Evolutionary conservation across 2,113 vertebrate species (phyloP).

Genomic region (Andinoacara biseriatus): DNA sequence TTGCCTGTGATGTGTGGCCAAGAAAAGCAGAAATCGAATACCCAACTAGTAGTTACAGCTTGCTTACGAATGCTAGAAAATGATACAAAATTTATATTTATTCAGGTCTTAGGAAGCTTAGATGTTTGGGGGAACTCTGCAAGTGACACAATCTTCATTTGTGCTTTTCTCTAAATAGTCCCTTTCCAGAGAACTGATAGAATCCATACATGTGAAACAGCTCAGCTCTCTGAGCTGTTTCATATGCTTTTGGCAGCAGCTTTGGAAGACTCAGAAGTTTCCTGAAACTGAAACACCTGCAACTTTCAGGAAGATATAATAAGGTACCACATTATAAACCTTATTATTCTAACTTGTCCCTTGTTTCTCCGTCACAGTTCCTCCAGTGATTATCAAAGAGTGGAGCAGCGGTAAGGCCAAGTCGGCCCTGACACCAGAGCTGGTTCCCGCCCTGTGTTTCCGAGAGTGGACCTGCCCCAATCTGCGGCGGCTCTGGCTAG

Average conservation of each 20-base stretch:
- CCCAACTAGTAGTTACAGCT: not conserved
- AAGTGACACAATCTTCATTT: no score
- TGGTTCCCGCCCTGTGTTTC: conserved; percentile 90
- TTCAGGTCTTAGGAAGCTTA: not conserved
- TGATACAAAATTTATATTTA: not conserved
- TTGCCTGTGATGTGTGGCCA: not conserved
- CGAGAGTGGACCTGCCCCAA: conserved; percentile 94
- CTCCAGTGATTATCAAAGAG: conserved; percentile 92
- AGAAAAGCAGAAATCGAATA: not conserved
- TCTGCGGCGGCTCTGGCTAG: conserved; percentile 90
- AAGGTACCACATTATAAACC: fast-evolving
- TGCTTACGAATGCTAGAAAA: not conserved
- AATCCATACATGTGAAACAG: not conserved
- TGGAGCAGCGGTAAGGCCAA: conserved; percentile 93
- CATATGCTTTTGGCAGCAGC: no score
- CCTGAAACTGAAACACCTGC: not conserved
- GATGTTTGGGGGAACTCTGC: no score
- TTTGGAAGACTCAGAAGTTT: not conserved
- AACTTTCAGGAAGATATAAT: no score
- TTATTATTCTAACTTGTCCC: not conserved
- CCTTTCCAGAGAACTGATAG: fast-evolving
- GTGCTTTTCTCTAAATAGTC: not conserved
- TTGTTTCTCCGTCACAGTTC: conserved; percentile 78
- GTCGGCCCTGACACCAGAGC: conserved; percentile 90
- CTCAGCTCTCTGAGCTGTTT: not conserved